Evolutionary conservation across 2,797 vertebrate species (phyloP), one percentile per base, ranked within the genome.

Genomic region (Cuculus canorus): DNA sequence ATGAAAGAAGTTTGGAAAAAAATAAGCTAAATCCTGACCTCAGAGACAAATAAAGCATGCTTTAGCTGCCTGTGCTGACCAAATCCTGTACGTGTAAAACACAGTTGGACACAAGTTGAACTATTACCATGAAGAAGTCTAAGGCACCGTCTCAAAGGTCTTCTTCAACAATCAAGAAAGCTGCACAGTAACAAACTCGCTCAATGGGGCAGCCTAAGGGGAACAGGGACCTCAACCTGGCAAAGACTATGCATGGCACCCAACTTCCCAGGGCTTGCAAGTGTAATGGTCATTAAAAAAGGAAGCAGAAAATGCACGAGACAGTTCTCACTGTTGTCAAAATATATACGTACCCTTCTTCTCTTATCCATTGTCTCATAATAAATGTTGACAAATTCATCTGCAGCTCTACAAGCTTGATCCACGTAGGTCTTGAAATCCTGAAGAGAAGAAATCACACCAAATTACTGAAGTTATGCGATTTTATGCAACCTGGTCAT

Each of bases 331-430:
- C 9, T n/a, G 9, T 2, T 32, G n/a, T 10, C 45, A 77, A 18
- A 93, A 59, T 18, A 70, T 60, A 47, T 66, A 96, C 99, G 71
- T 95, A 99, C 98, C 97, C 98, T 98, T 93, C 99, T 98, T 90
- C 99, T 99, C 95, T 99, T 99, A 93, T 99, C 99, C 98, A 99
- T 99, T 43, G 99, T 99, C 86, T 99, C 99, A 73, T 99, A 99
- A 96, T 99, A 99, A 96, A 99, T 99, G 27, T 98, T 99, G 93
- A 99, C 98, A 95, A 99, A 99, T 77, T 99, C 99, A 92, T 99
- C 99, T 2, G 99, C 98, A 63, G 99, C 99, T 96, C 99, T 98
- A 96, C 99, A 99, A 17, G 99, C 99, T 97, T 99, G 99, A 95
- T 99, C 99, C 39, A 98, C 99, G 0, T 98, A 98, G 17, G 98